A percentile compares a stretch with the other conserved stretches of the same genome.
These are phyloP conservation scores for Fringilla coelebs DNA, from an alignment of 2,797 vertebrate genomes.

Conservation along the genomic window DNA sequence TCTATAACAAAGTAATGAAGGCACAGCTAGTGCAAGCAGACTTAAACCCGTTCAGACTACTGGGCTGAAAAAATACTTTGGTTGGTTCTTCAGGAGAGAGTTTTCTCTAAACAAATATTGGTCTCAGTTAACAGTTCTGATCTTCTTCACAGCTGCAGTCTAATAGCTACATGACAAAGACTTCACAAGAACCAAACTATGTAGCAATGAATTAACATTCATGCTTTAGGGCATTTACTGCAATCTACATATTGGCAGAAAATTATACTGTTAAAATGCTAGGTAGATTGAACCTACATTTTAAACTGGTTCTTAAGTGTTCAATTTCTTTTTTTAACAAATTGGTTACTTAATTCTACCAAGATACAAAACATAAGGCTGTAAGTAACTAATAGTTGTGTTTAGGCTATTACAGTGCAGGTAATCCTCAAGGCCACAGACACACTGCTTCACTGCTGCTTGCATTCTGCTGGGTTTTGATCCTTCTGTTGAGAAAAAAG, in stretches of 20 bases:
- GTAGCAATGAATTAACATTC: slow-evolving; percentile 90
- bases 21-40: slow-evolving; percentile 78
- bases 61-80: slow-evolving; percentile 79
- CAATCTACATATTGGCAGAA: slow-evolving; percentile 80
- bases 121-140: slow-evolving; percentile 74
- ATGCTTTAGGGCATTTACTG: slow-evolving; percentile 79
- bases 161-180: slow-evolving; percentile 90
- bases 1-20: slow-evolving; percentile 80
- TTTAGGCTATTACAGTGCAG: slow-evolving; percentile 96
- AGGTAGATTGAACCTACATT: slow-evolving; percentile 85
- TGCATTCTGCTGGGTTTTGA: slow-evolving; percentile 95
- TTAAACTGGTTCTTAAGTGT: slow-evolving; percentile 80
- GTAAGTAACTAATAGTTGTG: slow-evolving; percentile 92
- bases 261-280: slow-evolving; percentile 90
- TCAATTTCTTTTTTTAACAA: slow-evolving; percentile 83
- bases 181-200: slow-evolving; percentile 94
- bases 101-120: slow-evolving; percentile 70
- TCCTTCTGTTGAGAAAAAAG: slow-evolving; percentile 89
- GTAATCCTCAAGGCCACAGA: slow-evolving; percentile 89
- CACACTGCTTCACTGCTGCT: slow-evolving; percentile 93
- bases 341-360: slow-evolving; percentile 90
- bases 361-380: slow-evolving; percentile 99
- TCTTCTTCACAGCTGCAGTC: slow-evolving; percentile 87
- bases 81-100: slow-evolving; percentile 77
- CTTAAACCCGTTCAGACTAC: slow-evolving; percentile 73